Evolutionary conservation across 2,888 invertebrate genomes (phyloP), one percentile per base, ranked within the genome.

Genomic region (Chymomyza caudatula): DNA sequence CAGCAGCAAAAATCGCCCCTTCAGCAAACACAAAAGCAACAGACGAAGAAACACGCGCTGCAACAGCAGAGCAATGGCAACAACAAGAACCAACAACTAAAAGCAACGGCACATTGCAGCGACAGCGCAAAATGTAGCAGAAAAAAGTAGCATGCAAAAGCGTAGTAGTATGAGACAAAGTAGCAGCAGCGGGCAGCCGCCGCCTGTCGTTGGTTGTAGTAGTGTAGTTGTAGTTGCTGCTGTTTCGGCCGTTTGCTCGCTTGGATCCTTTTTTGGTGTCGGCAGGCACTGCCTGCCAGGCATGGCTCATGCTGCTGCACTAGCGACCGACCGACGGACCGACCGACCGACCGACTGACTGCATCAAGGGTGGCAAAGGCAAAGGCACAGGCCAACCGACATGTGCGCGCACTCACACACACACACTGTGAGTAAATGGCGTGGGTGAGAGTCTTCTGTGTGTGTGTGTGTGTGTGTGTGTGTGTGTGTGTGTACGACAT

Each of bases 1-100:
- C 63, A 22, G 70, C 65, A 84, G 77, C 79, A 85, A 82, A 80
- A 80, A 78, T 80, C 79, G 79, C 85, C 85, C 79, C 82, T 79
- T 85, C 82, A 58, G 29, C 29, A 37, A 37, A 37, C 11, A 11
- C 29, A 37, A 37, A 8, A 37, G 29, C 29, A 37, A 37, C 11
- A 37, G 29, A 37, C 29, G 29, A 37, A 11, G 11, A 37, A 37
- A 37, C 29, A 37, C 29, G 47, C 15, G 19, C 47, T 47, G 47
- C 47, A 47, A 3, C 43, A 15, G 15, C 43, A 13, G n/a, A 29
- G 54, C 37, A 29, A 74, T 69, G 73, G 53, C 62, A 74, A 55
- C 65, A 74, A 58, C 52, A 67, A 57, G 56, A 71, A 49, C 53
- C 19, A 64, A 53, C 43, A 65, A 20, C 61, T n/a, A n/a, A n/a